Percentiles rank a stretch among this genome's conserved stretches.
Evolutionary conservation across 2,888 invertebrate genomes (phyloP).

Genomic region (Myopa testacea): DNA sequence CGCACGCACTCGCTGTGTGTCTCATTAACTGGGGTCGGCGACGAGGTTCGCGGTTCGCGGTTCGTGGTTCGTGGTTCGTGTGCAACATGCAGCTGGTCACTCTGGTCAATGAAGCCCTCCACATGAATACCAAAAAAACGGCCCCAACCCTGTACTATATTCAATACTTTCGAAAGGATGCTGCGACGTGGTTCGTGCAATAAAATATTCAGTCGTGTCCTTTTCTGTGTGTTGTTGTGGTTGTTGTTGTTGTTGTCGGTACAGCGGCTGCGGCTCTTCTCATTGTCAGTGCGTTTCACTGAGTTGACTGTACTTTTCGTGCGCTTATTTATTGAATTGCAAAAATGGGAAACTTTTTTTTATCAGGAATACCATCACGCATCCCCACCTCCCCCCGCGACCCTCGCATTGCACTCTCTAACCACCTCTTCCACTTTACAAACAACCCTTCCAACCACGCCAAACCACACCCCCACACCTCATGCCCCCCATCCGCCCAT

Average conservation of each 20-base stretch:
- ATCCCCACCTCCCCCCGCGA: no score
- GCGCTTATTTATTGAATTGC: constrained; percentile 31
- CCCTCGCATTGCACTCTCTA: background rate
- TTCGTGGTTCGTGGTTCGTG: background rate
- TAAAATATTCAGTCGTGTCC: constrained; percentile 11
- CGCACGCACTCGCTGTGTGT: constrained; percentile 18
- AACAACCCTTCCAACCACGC: no score
- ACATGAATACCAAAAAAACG: background rate
- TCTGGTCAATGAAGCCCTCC: background rate
- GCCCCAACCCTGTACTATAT: background rate
- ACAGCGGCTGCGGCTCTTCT: background rate
- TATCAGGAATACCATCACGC: no score
- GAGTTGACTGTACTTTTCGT: constrained; percentile 62
- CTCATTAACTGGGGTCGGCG: background rate
- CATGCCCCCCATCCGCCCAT: background rate
- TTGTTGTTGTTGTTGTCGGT: constrained; percentile 21
- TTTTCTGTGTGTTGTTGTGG: constrained; percentile 10
- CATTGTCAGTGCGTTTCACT: constrained; percentile 37
- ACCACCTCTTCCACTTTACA: background rate
- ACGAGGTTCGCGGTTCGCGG: background rate
- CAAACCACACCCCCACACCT: background rate
- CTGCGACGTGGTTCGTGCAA: background rate
- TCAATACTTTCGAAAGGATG: constrained; percentile 11
- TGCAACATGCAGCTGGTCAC: constrained; percentile 14
- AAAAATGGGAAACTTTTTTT: constrained; percentile 15